Percentiles rank a stretch among this genome's conserved stretches.
Conservation (phyloP, 2,113 vertebrate species). For the Cryptomyrus ogoouensis region DNA sequence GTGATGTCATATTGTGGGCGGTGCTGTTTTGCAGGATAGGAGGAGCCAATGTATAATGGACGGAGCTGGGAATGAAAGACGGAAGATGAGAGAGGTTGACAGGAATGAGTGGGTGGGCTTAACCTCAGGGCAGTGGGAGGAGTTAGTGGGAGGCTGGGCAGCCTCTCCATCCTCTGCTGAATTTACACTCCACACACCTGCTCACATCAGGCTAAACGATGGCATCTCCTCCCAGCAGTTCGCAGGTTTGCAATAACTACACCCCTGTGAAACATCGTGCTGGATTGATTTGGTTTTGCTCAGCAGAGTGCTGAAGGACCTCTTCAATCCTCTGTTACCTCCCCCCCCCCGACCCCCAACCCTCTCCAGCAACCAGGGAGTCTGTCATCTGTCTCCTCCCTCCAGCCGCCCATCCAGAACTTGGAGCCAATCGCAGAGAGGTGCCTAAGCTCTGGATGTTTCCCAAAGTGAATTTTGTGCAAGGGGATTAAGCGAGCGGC, state of each 20-base stretch:
- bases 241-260: background rate
- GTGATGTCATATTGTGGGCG: background rate
- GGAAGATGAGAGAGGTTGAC: background rate
- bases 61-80: background rate
- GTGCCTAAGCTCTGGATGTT: background rate
- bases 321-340: background rate
- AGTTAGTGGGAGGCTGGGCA: background rate
- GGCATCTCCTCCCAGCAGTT: background rate
- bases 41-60: background rate
- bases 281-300: constrained; percentile 4
- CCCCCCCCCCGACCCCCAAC: background rate
- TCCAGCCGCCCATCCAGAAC: background rate
- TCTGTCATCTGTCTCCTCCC: background rate
- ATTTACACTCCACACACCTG: background rate
- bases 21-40: background rate
- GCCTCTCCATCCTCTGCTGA: background rate
- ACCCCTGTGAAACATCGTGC: background rate
- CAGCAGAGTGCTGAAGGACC: background rate
- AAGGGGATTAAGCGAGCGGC: background rate
- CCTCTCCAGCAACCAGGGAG: background rate
- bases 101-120: background rate
- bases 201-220: background rate
- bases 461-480: background rate
- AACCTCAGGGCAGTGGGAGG: background rate
- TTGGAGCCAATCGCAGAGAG: background rate